A percentile compares a stretch with the other conserved stretches of the same genome.
Conservation (phyloP, 2,113 vertebrate species). For the Balaeniceps rex region DNA sequence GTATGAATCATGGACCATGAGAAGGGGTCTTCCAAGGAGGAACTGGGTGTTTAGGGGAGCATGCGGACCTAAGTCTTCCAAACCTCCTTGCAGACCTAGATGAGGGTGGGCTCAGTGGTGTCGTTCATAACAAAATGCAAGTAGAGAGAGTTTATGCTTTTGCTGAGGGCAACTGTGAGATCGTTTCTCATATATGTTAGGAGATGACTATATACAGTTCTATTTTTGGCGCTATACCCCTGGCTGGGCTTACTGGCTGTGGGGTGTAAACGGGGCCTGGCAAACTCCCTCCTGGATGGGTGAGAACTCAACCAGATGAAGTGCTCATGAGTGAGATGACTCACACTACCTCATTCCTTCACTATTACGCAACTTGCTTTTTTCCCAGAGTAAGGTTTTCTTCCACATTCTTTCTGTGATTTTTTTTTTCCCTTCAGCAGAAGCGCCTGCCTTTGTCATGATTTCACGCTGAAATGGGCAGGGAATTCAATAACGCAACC, state of each 20-base stretch:
- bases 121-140: accelerated
- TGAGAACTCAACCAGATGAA: neutral
- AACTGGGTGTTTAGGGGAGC: neutral
- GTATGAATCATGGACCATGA: neutral
- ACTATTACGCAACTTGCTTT: neutral
- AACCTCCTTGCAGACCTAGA: neutral
- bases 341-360: conserved; percentile 32
- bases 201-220: neutral
- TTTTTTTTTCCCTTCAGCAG: neutral
- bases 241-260: neutral
- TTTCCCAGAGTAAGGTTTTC: neutral
- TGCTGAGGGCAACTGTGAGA: neutral
- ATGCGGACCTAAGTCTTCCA: neutral
- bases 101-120: neutral
- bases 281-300: neutral
- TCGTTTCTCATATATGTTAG: neutral
- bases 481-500: neutral
- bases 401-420: neutral
- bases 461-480: neutral
- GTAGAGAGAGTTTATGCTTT: neutral
- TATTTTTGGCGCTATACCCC: neutral
- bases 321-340: conserved; percentile 6
- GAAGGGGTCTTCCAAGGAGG: neutral
- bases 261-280: neutral
- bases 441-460: neutral